These are phyloP conservation scores for Notechis scutatus DNA, from an alignment of 2,113 vertebrate species.

Conservation along the genomic window DNA sequence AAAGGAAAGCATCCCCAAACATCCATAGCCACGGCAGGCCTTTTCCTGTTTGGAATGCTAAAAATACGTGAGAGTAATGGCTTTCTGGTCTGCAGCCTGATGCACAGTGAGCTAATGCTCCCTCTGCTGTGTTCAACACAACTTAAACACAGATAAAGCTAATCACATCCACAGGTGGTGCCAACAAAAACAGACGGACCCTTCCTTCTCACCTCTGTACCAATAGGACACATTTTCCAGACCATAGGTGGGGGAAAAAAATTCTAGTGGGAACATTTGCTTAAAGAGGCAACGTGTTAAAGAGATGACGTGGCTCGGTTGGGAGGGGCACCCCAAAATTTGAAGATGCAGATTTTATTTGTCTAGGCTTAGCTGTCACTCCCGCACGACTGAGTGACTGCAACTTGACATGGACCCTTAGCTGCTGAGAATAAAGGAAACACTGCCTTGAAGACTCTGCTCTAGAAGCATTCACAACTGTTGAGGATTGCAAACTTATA, in stretches of 20 bases:
- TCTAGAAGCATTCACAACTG: neutral
- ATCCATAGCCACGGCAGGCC: slow-evolving; percentile 8
- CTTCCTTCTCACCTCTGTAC: slow-evolving; percentile 9
- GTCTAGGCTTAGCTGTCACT: neutral
- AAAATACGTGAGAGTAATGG: slow-evolving; percentile 27
- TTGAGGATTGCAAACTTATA: neutral
- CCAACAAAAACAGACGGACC: slow-evolving; percentile 38
- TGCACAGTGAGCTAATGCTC: slow-evolving; percentile 4
- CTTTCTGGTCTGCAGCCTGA: slow-evolving; percentile 11
- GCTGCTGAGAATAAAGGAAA: neutral
- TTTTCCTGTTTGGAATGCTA: slow-evolving; percentile 41
- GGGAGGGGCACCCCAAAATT: neutral
- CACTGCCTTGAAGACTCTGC: neutral
- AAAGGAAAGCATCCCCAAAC: neutral
- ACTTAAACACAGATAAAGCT: slow-evolving; percentile 38
- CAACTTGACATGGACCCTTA: slow-evolving; percentile 1
- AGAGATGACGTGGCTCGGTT: neutral
- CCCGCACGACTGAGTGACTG: neutral
- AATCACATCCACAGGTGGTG: slow-evolving; percentile 46
- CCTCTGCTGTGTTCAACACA: slow-evolving; percentile 13
- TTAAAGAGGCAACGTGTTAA: neutral
- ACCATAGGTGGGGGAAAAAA: neutral
- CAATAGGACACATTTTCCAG: neutral
- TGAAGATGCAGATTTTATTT: neutral
- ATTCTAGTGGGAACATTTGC: neutral